Percentiles rank a stretch among this genome's conserved stretches.
These are phyloP conservation scores for Engystomops pustulosus DNA, from an alignment of 2,113 vertebrate genomes.

Conservation along the genomic window DNA sequence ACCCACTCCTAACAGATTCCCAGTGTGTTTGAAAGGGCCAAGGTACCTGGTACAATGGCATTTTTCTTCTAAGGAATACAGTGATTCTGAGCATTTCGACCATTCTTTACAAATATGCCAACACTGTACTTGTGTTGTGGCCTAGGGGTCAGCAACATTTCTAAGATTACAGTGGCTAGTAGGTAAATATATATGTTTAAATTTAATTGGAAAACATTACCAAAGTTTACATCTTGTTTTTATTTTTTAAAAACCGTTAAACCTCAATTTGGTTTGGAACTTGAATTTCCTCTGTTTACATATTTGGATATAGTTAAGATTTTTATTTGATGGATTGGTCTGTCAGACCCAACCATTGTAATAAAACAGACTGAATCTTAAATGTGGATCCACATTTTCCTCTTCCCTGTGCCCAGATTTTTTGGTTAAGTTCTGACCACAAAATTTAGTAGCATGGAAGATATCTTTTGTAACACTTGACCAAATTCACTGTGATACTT, in stretches of 20 bases:
- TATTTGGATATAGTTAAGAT: neutral
- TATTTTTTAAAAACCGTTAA: neutral
- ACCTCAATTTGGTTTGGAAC: slow-evolving; percentile 30
- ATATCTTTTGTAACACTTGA: neutral
- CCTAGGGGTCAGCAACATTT: too few relatives aligned
- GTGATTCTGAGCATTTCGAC: too few relatives aligned
- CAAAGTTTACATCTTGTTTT: too few relatives aligned
- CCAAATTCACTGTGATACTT: neutral
- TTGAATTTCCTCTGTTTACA: neutral
- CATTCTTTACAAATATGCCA: too few relatives aligned
- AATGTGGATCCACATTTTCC: neutral
- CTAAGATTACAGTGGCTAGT: too few relatives aligned
- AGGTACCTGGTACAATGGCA: too few relatives aligned
- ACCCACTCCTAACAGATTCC: too few relatives aligned
- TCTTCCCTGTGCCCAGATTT: neutral
- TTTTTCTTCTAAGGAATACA: too few relatives aligned
- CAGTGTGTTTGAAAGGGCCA: too few relatives aligned
- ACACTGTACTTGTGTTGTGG: too few relatives aligned
- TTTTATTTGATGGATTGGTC: neutral
- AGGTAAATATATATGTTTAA: too few relatives aligned
- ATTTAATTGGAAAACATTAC: too few relatives aligned
- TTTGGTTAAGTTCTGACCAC: neutral
- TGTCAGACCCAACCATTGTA: neutral
- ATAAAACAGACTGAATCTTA: neutral
- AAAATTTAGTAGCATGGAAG: neutral